Conservation (phyloP, 2,888 invertebrate genomes). For the Eupithecia inturbata region DNA sequence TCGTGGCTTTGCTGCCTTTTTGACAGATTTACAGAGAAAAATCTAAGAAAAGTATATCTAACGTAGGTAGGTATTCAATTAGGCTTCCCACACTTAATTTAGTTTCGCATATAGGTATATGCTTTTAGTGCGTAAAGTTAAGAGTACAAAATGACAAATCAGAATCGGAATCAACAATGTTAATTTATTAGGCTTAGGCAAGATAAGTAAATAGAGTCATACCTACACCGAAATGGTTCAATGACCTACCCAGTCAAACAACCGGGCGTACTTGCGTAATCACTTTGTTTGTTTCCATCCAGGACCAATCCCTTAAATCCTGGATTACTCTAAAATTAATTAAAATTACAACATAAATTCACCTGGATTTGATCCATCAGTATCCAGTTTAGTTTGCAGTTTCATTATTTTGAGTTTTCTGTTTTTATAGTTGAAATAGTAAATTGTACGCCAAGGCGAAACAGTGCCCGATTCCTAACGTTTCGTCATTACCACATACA, state of each 20-base stretch:
- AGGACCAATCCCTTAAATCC: conserved; percentile 15
- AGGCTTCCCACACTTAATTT: background rate
- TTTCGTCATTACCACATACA: no score
- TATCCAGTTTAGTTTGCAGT: background rate
- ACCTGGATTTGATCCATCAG: conserved; percentile 19
- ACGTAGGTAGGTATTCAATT: no score
- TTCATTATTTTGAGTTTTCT: background rate
- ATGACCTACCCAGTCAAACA: conserved; percentile 9
- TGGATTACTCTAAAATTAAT: conserved; percentile 14
- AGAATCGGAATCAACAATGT: background rate
- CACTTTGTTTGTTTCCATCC: conserved; percentile 25
- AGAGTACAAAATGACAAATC: background rate
- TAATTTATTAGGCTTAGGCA: background rate
- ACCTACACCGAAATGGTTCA: conserved; percentile 6
- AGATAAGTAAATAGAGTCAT: background rate
- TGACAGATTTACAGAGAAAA: no score
- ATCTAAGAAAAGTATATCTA: no score
- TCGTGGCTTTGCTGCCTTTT: no score
- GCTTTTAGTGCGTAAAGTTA: background rate
- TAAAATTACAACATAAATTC: conserved; percentile 30
- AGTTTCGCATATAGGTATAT: background rate
- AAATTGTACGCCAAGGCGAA: no score
- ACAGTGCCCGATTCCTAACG: no score
- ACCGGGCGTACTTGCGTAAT: conserved; percentile 17
- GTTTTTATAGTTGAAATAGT: background rate